These are phyloP conservation scores for Bombus consobrinus DNA, from an alignment of 1,140 invertebrate genomes.

Conservation along the genomic window DNA sequence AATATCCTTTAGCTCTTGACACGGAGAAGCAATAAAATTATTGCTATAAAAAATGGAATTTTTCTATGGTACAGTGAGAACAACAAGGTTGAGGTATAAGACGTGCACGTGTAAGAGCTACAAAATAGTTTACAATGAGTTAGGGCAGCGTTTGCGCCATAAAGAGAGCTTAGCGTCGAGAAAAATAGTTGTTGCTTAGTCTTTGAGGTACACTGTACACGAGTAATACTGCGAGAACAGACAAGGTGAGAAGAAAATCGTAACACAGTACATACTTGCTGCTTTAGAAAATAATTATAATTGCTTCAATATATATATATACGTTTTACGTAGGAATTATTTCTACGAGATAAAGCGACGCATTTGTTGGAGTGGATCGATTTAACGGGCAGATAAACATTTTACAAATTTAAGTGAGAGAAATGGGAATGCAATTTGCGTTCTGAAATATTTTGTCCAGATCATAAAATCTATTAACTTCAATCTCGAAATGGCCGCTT, in stretches of 20 bases:
- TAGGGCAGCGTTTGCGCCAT: not conserved
- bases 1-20: not conserved
- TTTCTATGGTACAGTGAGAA: not conserved
- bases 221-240: not conserved
- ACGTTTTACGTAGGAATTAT: not conserved
- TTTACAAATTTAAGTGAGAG: not conserved
- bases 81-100: not conserved
- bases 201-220: not conserved
- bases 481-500: not conserved
- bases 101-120: not conserved
- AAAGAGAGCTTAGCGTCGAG: conserved; percentile 1
- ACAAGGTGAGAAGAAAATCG: not conserved
- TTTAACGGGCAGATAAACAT: not conserved
- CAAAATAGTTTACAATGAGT: conserved; percentile 16
- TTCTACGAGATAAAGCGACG: not conserved
- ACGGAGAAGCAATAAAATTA: not conserved
- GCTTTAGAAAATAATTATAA: not conserved
- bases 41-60: not conserved
- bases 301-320: not conserved
- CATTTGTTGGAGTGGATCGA: not conserved
- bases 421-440: not conserved
- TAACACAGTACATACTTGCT: not conserved
- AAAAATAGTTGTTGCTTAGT: not conserved
- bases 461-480: not conserved
- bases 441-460: not conserved